Evolutionary conservation across 2,113 vertebrate genomes (phyloP), one percentile per base, ranked within the genome.

Genomic region (Thamnaconus septentrionalis): DNA sequence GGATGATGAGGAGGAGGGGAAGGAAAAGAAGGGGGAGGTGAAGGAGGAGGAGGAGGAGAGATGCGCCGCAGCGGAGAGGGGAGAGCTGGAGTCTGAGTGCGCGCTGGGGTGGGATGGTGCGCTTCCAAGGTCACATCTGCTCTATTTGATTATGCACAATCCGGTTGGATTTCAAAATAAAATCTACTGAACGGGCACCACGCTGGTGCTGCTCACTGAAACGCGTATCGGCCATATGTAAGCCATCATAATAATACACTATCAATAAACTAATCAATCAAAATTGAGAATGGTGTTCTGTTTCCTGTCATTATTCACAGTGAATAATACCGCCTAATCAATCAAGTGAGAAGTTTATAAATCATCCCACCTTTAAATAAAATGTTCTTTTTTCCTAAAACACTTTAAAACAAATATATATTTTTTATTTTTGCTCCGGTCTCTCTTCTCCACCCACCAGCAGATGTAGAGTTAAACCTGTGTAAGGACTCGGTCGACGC

Each of bases 71-170:
- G 66, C 12, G 75, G 73, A 71, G 75, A 80, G 59, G 71, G 64
- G 69, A 70, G 62, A 60, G 73, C 67, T 55, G 54, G 71, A 78
- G 74, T 65, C 74, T 75, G 84, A 67, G 82, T 45, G 85, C 71
- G 85, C 76, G 84, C 74, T 70, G 68, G 83, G 80, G 86, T 82
- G 88, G 84, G 84, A 88, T 70, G 46, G 66, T 5, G 78, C 80
- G 62, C 68, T 48, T 81, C 64, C 53, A 79, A 44, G 6, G 65
- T 81, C 53, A 87, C 80, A 61, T 1, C 8, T 7, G 7, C 11
- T 0, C 12, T 0, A 62, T 40, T 86, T 0, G 31, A 4, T 53
- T 2, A 3, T 0, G 7, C 0, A 0, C 54, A 8, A 64, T 85
- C 80, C 71, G 61, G 61, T 47, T 0, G 0, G 0, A 1, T 78